These are phyloP conservation scores for Chauna torquata DNA, from an alignment of 2,113 vertebrate genomes.

Conservation along the genomic window DNA sequence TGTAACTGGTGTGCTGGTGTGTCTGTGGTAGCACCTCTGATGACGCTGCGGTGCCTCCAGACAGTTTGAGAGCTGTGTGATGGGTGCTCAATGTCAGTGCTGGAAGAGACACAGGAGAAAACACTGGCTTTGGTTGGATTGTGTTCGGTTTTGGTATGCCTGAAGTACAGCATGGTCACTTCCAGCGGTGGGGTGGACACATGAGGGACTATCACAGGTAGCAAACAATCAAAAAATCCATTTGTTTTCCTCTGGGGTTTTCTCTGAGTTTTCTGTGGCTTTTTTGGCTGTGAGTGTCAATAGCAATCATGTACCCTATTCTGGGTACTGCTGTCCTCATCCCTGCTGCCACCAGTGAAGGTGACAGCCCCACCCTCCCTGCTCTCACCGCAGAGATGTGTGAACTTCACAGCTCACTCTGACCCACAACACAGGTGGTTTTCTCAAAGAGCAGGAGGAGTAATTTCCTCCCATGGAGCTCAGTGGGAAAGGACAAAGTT, in stretches of 20 bases:
- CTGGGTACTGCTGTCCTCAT: neutral
- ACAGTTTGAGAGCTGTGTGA: neutral
- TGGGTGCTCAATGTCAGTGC: neutral
- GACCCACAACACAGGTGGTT: neutral
- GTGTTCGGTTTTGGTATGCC: neutral
- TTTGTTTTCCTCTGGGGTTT: neutral
- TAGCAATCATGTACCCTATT: neutral
- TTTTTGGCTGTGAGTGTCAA: neutral
- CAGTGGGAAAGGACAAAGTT: neutral
- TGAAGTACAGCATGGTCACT: neutral
- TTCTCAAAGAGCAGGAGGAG: neutral
- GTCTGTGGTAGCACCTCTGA: neutral
- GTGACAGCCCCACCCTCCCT: neutral
- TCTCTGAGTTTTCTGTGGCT: neutral
- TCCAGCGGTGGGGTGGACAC: too few relatives aligned
- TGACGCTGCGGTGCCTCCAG: neutral
- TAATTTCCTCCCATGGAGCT: neutral
- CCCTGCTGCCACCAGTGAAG: neutral
- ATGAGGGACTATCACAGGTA: neutral
- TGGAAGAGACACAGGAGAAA: neutral
- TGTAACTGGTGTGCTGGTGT: fast-evolving
- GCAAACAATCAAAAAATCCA: neutral
- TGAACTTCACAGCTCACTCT: neutral
- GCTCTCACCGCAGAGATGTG: neutral
- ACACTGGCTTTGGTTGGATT: neutral